phyloP scores from a whole-genome alignment of 2,797 vertebrate genomes.

The Sphenopsis melanotis region DNA sequence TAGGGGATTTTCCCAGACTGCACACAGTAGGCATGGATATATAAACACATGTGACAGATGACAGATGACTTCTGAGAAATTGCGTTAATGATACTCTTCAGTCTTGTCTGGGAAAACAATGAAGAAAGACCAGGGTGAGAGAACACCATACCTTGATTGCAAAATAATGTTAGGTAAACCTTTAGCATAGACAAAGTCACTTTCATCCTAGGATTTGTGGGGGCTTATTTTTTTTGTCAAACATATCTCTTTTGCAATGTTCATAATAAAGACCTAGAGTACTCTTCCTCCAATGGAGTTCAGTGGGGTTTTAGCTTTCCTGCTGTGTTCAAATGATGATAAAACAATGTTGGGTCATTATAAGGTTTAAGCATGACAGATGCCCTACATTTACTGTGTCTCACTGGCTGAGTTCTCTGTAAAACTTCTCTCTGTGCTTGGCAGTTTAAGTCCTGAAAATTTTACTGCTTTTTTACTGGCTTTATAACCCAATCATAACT shows the following conservation, averaged over 20 bases:
- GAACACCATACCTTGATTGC: neutral
- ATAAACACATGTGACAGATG: neutral
- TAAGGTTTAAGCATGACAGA: neutral
- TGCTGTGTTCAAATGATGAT: neutral
- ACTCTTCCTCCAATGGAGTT: neutral
- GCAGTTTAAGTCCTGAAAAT: neutral
- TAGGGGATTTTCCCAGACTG: neutral
- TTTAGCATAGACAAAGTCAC: neutral
- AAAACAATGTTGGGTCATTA: neutral
- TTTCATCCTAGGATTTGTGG: neutral
- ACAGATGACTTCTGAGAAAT: slow-evolving; percentile 3
- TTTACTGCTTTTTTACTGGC: neutral
- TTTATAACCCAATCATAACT: neutral
- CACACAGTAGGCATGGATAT: neutral
- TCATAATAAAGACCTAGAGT: neutral
- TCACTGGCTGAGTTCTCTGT: neutral
- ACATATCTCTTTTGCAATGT: neutral
- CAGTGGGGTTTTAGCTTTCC: neutral
- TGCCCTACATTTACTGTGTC: neutral
- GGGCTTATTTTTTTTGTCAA: neutral
- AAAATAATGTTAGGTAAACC: neutral
- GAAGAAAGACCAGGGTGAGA: neutral
- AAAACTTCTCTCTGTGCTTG: neutral
- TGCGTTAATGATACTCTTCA: neutral
- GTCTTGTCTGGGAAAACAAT: neutral